Evolutionary conservation across 2,113 vertebrate genomes (phyloP), one percentile per base, ranked within the genome.

Genomic region (Stigmatopora nigra): DNA sequence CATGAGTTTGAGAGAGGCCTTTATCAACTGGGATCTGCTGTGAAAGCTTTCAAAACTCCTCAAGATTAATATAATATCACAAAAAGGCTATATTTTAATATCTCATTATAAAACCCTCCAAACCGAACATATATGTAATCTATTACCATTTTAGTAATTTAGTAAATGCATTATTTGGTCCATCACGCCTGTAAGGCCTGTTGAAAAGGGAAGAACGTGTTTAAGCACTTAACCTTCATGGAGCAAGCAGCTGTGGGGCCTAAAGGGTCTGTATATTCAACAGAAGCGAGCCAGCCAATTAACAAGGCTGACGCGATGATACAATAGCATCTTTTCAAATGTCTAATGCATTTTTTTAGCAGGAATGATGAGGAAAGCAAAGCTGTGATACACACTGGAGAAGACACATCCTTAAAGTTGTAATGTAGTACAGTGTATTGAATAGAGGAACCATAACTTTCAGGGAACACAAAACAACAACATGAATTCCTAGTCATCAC

Each of bases 141-240:
- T 73, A 48, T 62, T 45, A 81, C 78, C 36, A 47, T 64, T 69
- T 56, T 61, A 70, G 71, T 68, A 70, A 82, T 65, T 69, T 67
- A 57, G 25, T 31, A 79, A 82, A 70, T 77, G 67, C 78, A 72
- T 65, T 76, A 68, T 77, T 70, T 68, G 79, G 51, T 15, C 4
- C 68, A 73, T 17, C 82, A 76, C 61, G 59, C 78, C 74, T 67
- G 73, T 73, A 78, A 79, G 74, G 74, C 75, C 44, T 81, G 75
- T 78, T 3, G 46, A 10, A 49, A 51, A 80, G 62, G 46, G 38
- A 63, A 52, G 61, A 72, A 87, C 88, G 88, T 80, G 82, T 82
- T 88, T 84, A 83, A 87, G 82, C 81, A 87, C 86, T 88, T 89
- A 87, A 87, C 83, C 79, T 84, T 73, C 72, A 78, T 77, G 79